Evolutionary conservation across 1,140 invertebrate genomes (phyloP).

Genomic region (Saccostrea glomerata): DNA sequence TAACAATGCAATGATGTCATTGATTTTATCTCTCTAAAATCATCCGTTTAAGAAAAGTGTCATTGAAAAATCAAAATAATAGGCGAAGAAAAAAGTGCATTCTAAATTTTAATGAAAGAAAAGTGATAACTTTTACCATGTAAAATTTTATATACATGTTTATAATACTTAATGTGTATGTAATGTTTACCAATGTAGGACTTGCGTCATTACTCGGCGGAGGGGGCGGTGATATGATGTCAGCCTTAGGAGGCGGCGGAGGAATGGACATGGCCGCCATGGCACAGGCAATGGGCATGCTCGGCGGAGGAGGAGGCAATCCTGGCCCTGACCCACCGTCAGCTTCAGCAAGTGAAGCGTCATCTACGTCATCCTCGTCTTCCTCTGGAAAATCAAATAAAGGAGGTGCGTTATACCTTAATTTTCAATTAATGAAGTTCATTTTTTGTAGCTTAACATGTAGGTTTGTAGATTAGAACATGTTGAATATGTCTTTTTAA

Average conservation of each 20-base stretch:
- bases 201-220: background rate
- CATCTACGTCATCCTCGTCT: background rate
- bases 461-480: background rate
- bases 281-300: background rate
- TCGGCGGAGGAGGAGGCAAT: background rate
- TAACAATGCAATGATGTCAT: background rate
- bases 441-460: background rate
- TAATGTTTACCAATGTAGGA: background rate
- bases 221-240: background rate
- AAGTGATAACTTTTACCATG: too few species aligned
- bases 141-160: background rate
- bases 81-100: too few species aligned
- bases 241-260: background rate
- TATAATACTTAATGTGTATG: background rate
- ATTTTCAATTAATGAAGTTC: background rate
- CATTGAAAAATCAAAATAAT: too few species aligned
- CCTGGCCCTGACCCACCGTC: background rate
- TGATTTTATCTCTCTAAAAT: too few species aligned
- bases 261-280: conserved; percentile 11
- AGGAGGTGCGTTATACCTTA: background rate
- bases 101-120: too few species aligned
- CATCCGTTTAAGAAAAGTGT: too few species aligned
- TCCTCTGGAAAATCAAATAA: background rate
- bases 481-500: background rate
- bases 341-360: background rate